Evolutionary conservation across 2,797 vertebrate genomes (phyloP), one percentile per base, ranked within the genome.

Genomic region (Pogonophryne albipinna): DNA sequence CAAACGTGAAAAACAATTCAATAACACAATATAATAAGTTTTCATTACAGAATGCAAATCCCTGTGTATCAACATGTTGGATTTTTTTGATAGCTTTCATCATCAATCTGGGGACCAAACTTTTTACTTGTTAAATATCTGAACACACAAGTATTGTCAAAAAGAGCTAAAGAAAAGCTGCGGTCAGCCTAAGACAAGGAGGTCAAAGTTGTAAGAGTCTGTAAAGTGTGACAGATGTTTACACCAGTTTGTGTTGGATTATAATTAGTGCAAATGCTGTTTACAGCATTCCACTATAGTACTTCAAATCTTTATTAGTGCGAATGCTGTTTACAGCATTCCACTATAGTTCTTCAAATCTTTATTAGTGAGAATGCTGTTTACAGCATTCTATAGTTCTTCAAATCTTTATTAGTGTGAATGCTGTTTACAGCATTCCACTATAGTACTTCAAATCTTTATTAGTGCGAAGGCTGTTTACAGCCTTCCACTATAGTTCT

Each of bases 1-100:
- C 86, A 88, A 80, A 67, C 44, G 42, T 79, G 62, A 71, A 84
- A 78, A 56, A 74, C 55, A 61, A 76, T 79, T 83, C 66, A 80
- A 61, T 59, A 70, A 49, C 73, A 68, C 53, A 66, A 66, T 75
- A 74, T 59, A 81, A 85, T 50, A 10, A 61, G 65, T 78, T 70
- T 82, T 77, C 69, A 73, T 62, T 57, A 65, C 16, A 4, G 51
- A 19, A 67, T 5, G 27, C 27, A 47, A 60, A 56, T 62, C 78
- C 64, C 76, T 70, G 60, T 78, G 82, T 66, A 75, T 73, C 23
- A 46, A 71, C 10, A 17, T 31, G 13, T n/a, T 57, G 55, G 67
- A 38, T 74, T 27, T 70, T 61, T 80, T 46, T 49, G 34, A 9
- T 38, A 60, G 64, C 19, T 76, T 49, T 75, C 23, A 66, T 60